phyloP scores from a whole-genome alignment of 2,888 invertebrate species.

The Bruchidius siliquastri region DNA sequence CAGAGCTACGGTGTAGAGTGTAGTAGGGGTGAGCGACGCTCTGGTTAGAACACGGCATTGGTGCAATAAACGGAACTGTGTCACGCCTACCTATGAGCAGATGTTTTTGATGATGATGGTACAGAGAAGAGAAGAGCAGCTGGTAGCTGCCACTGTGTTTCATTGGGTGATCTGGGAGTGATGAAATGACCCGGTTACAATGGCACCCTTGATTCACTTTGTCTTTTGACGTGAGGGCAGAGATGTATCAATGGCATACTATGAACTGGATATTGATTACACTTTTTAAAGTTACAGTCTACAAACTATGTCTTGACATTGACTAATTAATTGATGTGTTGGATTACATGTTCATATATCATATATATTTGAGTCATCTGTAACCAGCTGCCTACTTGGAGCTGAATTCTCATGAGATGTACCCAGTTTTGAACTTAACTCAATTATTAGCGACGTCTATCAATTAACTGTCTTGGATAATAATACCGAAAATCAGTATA shows the following conservation, averaged over 20 bases:
- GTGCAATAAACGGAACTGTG: conserved; percentile 14
- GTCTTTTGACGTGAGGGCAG: background rate
- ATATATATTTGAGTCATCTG: too few species aligned
- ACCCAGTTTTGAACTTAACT: too few species aligned
- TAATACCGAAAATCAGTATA: too few species aligned
- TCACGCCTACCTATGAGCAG: conserved; percentile 30
- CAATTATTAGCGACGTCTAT: too few species aligned
- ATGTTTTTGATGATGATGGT: conserved; percentile 14
- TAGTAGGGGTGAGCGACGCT: background rate
- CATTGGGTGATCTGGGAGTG: background rate
- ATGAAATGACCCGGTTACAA: background rate
- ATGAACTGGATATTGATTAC: too few species aligned
- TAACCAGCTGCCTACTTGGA: too few species aligned
- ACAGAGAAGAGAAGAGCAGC: background rate
- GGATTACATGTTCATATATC: too few species aligned
- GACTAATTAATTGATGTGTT: too few species aligned
- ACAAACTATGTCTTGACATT: too few species aligned
- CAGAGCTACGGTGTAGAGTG: conserved; percentile 21
- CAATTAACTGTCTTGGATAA: too few species aligned
- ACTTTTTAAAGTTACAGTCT: too few species aligned
- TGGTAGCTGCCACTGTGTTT: background rate
- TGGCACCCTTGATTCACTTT: background rate
- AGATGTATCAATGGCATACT: background rate
- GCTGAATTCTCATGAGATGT: too few species aligned
- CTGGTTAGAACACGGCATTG: background rate